Base-by-base conservation (phyloP, 2,888 invertebrate genomes). In the Pterostichus madidus region DNA sequence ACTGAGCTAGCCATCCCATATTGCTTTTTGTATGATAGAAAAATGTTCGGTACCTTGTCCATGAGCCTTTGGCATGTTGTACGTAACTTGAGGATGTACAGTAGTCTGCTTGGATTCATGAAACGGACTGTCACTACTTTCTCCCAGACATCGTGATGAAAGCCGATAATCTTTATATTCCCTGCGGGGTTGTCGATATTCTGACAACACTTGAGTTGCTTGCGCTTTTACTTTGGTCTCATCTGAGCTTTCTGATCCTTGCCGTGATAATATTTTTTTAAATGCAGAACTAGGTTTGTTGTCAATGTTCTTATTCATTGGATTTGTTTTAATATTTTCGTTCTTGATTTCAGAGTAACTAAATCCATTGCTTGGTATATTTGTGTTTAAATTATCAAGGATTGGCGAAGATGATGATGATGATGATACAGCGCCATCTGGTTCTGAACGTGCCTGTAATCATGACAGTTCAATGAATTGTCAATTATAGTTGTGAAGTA, bases 341-440 rank as follows among this genome's bases (percentile, higher is more conserved):
- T 46, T 84, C 79, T 52, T 78, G 17, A 13, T 52, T 31, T 64
- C 59, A 71, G 64, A 80, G 64, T 61, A 64, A 79, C 32, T 73
- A 24, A 39, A 80, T 46, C 83, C 77, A 56, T 77, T 84, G 44
- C 83, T 81, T 83, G 84, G 84, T 71, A 6, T 8, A 15, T 80
- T 64, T 10, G 15, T 17, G 52, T 53, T 39, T 53, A 44, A 35
- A 46, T 73, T 84, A 31, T 83, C 82, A 32, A 88, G 86, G 35
- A 89, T 89, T 0, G 93, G 92, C 56, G 92, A 93, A 5, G 94
- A 92, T 7, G 90, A 88, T 61, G 91, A 89, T 61, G 91, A 89
- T 24, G 92, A 92, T 17, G 94, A 94, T 0, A 92, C 92, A 10
- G 95, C 95, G 0, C 95, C 95, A 86, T 95, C 95, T 0, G 95